Conservation (phyloP, 1,140 invertebrate species). For the Stratiolaelaps scimitus region DNA sequence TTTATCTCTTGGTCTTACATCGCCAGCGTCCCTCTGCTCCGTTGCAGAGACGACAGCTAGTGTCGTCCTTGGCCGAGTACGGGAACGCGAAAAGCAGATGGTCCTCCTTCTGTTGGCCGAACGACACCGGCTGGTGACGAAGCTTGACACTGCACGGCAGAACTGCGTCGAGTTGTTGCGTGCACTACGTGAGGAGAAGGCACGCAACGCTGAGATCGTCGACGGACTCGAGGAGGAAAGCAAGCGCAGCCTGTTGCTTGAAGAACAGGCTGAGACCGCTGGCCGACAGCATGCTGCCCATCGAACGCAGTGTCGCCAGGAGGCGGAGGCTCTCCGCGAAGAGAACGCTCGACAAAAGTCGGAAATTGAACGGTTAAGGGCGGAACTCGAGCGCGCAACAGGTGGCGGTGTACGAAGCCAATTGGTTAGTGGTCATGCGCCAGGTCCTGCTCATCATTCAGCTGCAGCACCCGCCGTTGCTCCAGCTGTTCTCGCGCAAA, state of each 20-base stretch:
- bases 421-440: conserved; percentile 3
- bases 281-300: conserved; percentile 7
- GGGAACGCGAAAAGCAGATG: conserved; percentile 19
- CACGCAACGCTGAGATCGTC: conserved; percentile 17
- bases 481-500: background rate
- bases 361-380: conserved; percentile 17
- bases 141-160: conserved; percentile 4
- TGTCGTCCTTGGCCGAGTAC: background rate
- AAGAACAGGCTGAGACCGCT: conserved; percentile 3
- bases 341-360: conserved; percentile 4
- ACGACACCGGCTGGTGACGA: conserved; percentile 11
- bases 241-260: conserved; percentile 12
- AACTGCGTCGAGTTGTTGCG: background rate
- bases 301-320: background rate
- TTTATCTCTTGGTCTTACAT: no score
- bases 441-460: background rate
- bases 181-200: conserved; percentile 5
- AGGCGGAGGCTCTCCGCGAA: conserved; percentile 1
- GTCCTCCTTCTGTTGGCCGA: conserved; percentile 1
- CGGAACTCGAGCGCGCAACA: background rate
- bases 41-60: conserved; percentile 18
- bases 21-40: no score
- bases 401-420: conserved; percentile 13
- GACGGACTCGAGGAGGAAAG: conserved; percentile 19
- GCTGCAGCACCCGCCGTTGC: background rate